Conservation (phyloP, 2,888 invertebrate genomes). For the Drepana falcataria region DNA sequence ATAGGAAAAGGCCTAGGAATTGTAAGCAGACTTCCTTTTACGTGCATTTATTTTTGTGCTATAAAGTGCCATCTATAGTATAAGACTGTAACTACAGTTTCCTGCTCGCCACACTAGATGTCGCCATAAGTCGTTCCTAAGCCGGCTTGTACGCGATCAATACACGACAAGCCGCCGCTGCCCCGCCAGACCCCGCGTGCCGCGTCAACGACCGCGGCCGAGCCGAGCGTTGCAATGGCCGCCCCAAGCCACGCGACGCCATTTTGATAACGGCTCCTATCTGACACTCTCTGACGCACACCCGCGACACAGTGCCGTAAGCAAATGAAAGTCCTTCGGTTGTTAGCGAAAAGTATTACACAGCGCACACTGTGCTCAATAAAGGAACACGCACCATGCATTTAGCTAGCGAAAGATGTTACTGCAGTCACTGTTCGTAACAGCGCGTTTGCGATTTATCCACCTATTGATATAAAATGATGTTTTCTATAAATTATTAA, state of each 20-base stretch:
- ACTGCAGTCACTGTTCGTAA: neutral
- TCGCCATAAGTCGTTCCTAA: conserved; percentile 33
- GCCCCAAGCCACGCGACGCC: conserved; percentile 50
- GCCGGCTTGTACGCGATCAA: conserved; percentile 34
- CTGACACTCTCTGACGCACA: conserved; percentile 18
- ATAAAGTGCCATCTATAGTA: conserved; percentile 39
- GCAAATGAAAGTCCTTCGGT: conserved; percentile 8
- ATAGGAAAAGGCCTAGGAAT: too few species aligned
- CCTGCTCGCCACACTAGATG: conserved; percentile 37
- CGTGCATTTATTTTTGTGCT: too few species aligned
- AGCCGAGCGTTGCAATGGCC: conserved; percentile 29
- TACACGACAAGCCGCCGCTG: conserved; percentile 31
- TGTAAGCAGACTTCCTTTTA: too few species aligned
- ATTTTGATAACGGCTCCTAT: conserved; percentile 69
- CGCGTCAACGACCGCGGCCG: conserved; percentile 65
- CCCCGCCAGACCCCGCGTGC: conserved; percentile 3
- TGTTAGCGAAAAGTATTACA: conserved; percentile 10
- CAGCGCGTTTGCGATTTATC: too few species aligned
- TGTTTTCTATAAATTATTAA: too few species aligned
- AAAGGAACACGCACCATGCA: conserved; percentile 9
- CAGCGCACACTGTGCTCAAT: conserved; percentile 11
- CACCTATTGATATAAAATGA: too few species aligned
- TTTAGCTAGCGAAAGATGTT: neutral
- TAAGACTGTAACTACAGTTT: conserved; percentile 8
- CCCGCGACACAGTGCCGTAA: conserved; percentile 21